These are phyloP conservation scores for Vombatus ursinus DNA, from an alignment of 2,113 vertebrate species.

Conservation along the genomic window DNA sequence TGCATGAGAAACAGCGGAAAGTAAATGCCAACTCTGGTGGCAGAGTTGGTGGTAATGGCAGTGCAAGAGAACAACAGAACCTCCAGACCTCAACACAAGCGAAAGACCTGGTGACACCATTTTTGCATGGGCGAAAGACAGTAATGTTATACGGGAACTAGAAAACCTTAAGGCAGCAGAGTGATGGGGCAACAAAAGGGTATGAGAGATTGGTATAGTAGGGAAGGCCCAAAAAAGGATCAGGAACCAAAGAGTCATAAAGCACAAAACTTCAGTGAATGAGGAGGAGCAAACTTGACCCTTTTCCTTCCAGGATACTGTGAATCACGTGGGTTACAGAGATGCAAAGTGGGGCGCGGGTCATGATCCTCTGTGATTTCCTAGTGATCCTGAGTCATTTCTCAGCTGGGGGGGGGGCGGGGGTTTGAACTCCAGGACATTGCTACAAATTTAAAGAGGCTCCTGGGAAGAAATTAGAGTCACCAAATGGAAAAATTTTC, in stretches of 20 bases:
- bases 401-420: background rate
- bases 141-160: background rate
- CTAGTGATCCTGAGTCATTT: background rate
- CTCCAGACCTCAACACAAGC: background rate
- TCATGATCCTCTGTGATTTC: background rate
- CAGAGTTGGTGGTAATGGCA: background rate
- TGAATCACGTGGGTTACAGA: background rate
- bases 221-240: background rate
- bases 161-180: background rate
- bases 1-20: background rate
- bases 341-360: too few species aligned
- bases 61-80: background rate
- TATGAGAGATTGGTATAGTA: background rate
- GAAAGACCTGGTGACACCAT: background rate
- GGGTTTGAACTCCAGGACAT: background rate
- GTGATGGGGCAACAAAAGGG: background rate
- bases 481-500: background rate
- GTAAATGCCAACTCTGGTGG: background rate
- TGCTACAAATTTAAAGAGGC: background rate
- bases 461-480: background rate
- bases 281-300: background rate
- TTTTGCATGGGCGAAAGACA: too few species aligned
- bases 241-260: background rate
- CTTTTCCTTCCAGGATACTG: background rate
- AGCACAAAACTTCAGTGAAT: background rate